Conservation (phyloP, 1,140 invertebrate species). For the Drosophila carrolli region DNA sequence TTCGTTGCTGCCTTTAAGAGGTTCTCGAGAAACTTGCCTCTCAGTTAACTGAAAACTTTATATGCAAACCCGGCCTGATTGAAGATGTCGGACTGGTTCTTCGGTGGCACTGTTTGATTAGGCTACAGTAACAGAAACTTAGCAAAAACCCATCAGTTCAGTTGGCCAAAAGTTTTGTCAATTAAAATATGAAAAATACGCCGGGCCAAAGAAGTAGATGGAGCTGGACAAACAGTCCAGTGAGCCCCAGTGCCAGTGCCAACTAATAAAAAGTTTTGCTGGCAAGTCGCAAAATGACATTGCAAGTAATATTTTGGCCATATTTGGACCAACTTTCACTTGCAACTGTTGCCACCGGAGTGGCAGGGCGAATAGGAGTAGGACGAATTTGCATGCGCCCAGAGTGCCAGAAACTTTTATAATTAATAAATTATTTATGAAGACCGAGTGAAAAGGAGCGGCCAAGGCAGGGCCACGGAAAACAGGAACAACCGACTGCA, state of each 20-base stretch:
- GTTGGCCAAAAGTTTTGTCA: conserved; percentile 79
- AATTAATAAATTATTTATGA: conserved; percentile 83
- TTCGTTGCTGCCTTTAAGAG: conserved; percentile 2
- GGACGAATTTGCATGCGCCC: conserved; percentile 65
- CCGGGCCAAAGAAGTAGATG: conserved; percentile 24
- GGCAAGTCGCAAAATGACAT: conserved; percentile 74
- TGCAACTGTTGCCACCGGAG: conserved; percentile 70
- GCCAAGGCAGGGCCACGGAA: conserved; percentile 14
- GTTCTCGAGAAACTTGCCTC: conserved; percentile 33
- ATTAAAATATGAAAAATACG: conserved; percentile 82
- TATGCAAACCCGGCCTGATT: conserved; percentile 15
- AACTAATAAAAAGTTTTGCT: conserved; percentile 81
- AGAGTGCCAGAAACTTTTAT: conserved; percentile 77
- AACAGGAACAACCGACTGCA: conserved; percentile 54
- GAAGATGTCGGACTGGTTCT: not conserved
- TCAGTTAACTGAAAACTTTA: conserved; percentile 70
- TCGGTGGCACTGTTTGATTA: conserved; percentile 44
- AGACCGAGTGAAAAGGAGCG: conserved; percentile 70
- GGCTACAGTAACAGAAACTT: conserved; percentile 64
- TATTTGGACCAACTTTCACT: conserved; percentile 67
- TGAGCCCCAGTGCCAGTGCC: conserved; percentile 34
- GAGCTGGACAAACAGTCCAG: conserved; percentile 26
- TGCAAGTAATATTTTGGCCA: conserved; percentile 73
- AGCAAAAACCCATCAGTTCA: conserved; percentile 69
- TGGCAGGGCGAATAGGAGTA: not conserved